Conservation (phyloP, 2,888 invertebrate species). For the Hirtodrosophila cameraria region DNA sequence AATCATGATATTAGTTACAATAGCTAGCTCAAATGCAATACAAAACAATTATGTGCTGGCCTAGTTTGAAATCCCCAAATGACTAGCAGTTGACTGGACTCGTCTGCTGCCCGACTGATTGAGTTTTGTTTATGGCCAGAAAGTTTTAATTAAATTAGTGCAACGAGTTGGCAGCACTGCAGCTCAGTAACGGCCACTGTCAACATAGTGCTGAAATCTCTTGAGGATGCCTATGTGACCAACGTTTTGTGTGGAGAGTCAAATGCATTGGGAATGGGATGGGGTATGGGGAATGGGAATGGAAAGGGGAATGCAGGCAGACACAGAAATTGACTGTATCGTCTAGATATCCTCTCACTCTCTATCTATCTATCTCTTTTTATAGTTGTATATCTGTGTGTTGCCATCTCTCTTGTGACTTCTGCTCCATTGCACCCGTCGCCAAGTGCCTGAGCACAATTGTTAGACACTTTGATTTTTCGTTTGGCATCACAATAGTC, state of each 20-base stretch:
- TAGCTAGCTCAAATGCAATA: neutral
- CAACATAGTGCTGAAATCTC: slow-evolving; percentile 38
- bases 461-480: slow-evolving; percentile 75
- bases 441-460: slow-evolving; percentile 62
- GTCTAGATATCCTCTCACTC: slow-evolving; percentile 8
- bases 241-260: slow-evolving; percentile 15
- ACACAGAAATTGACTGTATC: slow-evolving; percentile 48
- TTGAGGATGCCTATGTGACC: slow-evolving; percentile 25
- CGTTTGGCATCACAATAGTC: slow-evolving; percentile 66
- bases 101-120: slow-evolving; percentile 42
- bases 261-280: slow-evolving; percentile 29
- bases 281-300: too few relatives aligned
- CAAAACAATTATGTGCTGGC: slow-evolving; percentile 37
- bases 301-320: slow-evolving; percentile 15
- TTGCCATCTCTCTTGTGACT: slow-evolving; percentile 3
- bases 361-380: neutral
- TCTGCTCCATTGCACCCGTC: slow-evolving; percentile 46
- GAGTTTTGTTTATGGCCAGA: slow-evolving; percentile 43
- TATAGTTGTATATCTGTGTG: too few relatives aligned
- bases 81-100: slow-evolving; percentile 22
- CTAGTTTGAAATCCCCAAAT: slow-evolving; percentile 31
- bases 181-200: slow-evolving; percentile 40
- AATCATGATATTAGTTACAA: slow-evolving; percentile 20
- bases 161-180: slow-evolving; percentile 49
- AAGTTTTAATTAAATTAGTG: slow-evolving; percentile 73